Evolutionary conservation across 37 sponge, comb jelly and placozoan genomes (phyloP).

Genomic region (Halichondria panicea): DNA sequence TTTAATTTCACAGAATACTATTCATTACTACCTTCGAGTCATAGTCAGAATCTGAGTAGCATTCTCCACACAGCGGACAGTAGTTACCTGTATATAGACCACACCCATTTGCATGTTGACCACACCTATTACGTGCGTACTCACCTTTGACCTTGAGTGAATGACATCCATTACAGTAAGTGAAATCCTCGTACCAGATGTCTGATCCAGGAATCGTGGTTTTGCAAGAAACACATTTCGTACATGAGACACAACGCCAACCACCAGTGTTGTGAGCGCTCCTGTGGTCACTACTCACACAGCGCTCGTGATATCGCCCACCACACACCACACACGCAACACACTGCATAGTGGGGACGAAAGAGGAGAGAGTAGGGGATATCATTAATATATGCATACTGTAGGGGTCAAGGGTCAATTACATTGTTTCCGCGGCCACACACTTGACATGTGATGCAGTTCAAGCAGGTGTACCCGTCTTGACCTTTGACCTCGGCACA

Average conservation of each 20-base stretch:
- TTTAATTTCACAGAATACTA: neutral
- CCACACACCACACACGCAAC: conserved; percentile 31
- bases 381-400: neutral
- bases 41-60: conserved; percentile 83
- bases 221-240: conserved; percentile 44
- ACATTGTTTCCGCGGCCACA: conserved; percentile 62
- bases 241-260: conserved; percentile 64
- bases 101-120: no score
- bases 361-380: conserved; percentile 3
- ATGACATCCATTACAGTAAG: conserved; percentile 32
- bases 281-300: conserved; percentile 41
- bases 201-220: conserved; percentile 16
- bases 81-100: conserved; percentile 75
- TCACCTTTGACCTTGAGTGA: conserved; percentile 44
- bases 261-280: neutral
- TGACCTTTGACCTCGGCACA: conserved; percentile 34
- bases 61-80: conserved; percentile 86
- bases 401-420: neutral
- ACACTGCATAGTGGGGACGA: conserved; percentile 31
- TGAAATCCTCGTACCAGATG: conserved; percentile 50
- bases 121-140: no score
- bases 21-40: conserved; percentile 78
- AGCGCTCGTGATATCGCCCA: conserved; percentile 44
- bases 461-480: conserved; percentile 38
- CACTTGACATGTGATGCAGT: conserved; percentile 51